Evolutionary conservation across 2,888 invertebrate species (phyloP).

Genomic region (Colostygia pectinataria): DNA sequence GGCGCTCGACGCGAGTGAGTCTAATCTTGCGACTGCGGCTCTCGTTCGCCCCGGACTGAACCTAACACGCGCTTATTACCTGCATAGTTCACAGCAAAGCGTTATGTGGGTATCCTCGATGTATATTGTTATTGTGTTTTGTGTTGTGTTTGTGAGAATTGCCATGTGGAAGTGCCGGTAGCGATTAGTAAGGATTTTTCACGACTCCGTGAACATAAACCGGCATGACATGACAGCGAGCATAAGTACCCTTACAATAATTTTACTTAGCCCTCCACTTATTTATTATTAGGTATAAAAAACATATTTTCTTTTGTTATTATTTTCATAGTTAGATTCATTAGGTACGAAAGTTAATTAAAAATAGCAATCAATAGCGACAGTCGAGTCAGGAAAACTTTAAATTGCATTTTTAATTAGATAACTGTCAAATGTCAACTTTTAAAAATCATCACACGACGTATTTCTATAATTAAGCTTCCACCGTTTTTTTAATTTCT

Average conservation of each 20-base stretch:
- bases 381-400: too few relatives aligned
- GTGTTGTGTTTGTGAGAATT: constrained; percentile 50
- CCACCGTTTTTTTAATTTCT: too few relatives aligned
- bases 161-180: constrained; percentile 45
- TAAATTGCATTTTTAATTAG: too few relatives aligned
- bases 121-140: constrained; percentile 42
- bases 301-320: too few relatives aligned
- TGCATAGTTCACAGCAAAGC: background rate
- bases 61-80: constrained; percentile 11
- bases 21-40: constrained; percentile 14
- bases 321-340: too few relatives aligned
- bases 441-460: too few relatives aligned
- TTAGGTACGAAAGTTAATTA: too few relatives aligned
- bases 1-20: constrained; percentile 44
- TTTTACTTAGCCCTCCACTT: too few relatives aligned
- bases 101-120: constrained; percentile 12
- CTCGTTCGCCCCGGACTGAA: background rate
- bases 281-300: too few relatives aligned
- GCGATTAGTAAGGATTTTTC: constrained; percentile 18
- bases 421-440: background rate
- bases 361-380: too few relatives aligned
- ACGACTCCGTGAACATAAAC: background rate
- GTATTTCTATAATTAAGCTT: too few relatives aligned
- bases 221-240: constrained; percentile 2
- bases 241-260: constrained; percentile 4